Base-by-base conservation (phyloP, 2,888 invertebrate species). In the Machimus rusticus region DNA sequence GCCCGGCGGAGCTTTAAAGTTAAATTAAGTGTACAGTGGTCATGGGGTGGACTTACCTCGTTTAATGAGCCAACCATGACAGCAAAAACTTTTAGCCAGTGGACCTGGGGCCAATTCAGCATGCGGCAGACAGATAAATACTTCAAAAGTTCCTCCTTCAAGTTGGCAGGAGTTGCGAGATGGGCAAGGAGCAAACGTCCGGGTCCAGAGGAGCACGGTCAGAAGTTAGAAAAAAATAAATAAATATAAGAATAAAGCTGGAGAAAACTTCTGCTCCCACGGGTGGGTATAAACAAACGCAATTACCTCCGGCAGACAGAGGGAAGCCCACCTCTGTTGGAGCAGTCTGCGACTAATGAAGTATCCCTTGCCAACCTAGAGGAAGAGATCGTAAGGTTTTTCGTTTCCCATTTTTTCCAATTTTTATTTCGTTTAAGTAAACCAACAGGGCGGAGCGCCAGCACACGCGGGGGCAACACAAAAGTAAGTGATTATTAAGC, bases 81-180 rank as follows among this genome's bases (percentile, higher is more conserved):
- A 0, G 96, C 95, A 39, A 97, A 93, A 91, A 97, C 96, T 89
- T 95, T 94, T 88, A 95, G 92, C 93, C 96, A 96, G 19, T 96
- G 95, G 55, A 97, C 95, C 2, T 94, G 89, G 74, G 89, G 88
- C 90, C 90, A 90, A 89, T 90, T 88, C 77, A 90, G 87, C 90
- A 90, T 90, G 89, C 95, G 95, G 4, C 96, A 96, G 23, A 97
- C 94, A 88, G 95, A 94, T 86, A 96, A 92, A 74, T 97, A 94
- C 89, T 96, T 94, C 88, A 94, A 94, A 43, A 90, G 88, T 28
- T 90, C 90, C 66, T 90, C 89, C 90, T 90, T 87, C 78, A 87
- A 88, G 82, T 82, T 82, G 28, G 57, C 57, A 66, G 37, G 16
- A 34, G 74, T 74, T 43, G 66, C 28, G 66, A 14, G 14, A 66